These are phyloP conservation scores for Seriola dumerili DNA, from an alignment of 2,113 vertebrate species.

Conservation along the genomic window DNA sequence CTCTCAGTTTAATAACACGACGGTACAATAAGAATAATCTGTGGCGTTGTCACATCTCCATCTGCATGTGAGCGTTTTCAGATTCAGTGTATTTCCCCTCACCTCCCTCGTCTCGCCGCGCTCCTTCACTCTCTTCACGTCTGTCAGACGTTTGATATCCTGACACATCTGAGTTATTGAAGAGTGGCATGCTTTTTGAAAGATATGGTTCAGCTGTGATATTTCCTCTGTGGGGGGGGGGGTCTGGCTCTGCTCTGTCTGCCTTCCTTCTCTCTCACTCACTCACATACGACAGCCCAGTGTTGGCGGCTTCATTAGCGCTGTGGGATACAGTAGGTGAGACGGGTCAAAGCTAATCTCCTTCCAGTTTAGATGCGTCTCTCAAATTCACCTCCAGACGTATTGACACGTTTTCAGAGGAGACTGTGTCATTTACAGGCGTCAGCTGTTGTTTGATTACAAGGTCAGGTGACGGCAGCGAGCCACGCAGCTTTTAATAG, in stretches of 20 bases:
- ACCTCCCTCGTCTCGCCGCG: constrained; percentile 37
- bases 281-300: neutral
- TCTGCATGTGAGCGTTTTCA: constrained; percentile 21
- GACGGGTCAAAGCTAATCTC: constrained; percentile 66
- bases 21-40: neutral
- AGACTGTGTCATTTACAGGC: constrained; percentile 49
- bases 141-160: constrained; percentile 55
- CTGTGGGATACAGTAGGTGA: constrained; percentile 23
- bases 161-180: constrained; percentile 56
- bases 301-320: constrained; percentile 9
- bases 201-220: constrained; percentile 36
- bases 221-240: constrained; percentile 23
- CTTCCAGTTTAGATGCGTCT: constrained; percentile 32
- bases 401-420: constrained; percentile 63
- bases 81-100: constrained; percentile 21
- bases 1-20: constrained; percentile 29
- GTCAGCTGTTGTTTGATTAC: constrained; percentile 24
- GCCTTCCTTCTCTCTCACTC: constrained; percentile 6
- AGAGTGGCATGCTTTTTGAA: constrained; percentile 55
- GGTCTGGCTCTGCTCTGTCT: constrained; percentile 1
- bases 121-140: constrained; percentile 40
- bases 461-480: constrained; percentile 8
- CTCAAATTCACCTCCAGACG: constrained; percentile 78
- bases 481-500: constrained; percentile 16
- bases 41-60: constrained; percentile 16